Base-by-base conservation (phyloP, 2,113 vertebrate genomes). In the Dipodomys spectabilis region DNA sequence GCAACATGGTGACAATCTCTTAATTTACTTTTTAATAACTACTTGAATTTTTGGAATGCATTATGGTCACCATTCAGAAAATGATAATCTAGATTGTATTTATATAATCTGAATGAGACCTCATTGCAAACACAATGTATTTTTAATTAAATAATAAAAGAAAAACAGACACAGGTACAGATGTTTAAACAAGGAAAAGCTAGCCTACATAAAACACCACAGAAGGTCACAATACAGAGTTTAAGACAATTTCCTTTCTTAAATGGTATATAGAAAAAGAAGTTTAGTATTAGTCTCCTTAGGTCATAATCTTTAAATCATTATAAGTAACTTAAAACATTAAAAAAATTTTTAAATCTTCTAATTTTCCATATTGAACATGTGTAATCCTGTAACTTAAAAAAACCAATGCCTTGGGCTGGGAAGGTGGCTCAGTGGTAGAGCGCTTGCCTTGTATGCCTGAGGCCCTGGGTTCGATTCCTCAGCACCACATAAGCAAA, bases 201-300 rank as follows among this genome's bases (percentile, higher is more conserved):
- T 39, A 39, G 9, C 8, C 16, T 80, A 18, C 25, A 93, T 68
- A 81, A 97, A 90, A 73, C 93, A 78, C 32, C 44, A 80, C 32
- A 86, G 62, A 53, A 85, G 25, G 32, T 91, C 68, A 81, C 1
- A 77, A 53, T 73, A 75, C 27, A 60, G 32, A 80, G 44, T 67
- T 91, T 35, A 92, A 92, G 18, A 7, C 30, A 90, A 27, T 94
- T 93, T 90, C 79, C 22, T 86, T 95, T 83, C 82, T 87, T 87
- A 69, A 86, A 79, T 72, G 16, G 20, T 6, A 45, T 5, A 64
- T 32, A 44, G 49, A 67, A 22, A 82, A 82, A 60, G 68, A 27
- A 49, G 10, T 77, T 90, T 80, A 90, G 62, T 16, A 69, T 23
- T 65, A 74, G 30, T 85, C 60, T 49, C n/a, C 83, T 80, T 93